Conservation (phyloP, 2,888 invertebrate genomes). For the Eutolmus rufibarbis region DNA sequence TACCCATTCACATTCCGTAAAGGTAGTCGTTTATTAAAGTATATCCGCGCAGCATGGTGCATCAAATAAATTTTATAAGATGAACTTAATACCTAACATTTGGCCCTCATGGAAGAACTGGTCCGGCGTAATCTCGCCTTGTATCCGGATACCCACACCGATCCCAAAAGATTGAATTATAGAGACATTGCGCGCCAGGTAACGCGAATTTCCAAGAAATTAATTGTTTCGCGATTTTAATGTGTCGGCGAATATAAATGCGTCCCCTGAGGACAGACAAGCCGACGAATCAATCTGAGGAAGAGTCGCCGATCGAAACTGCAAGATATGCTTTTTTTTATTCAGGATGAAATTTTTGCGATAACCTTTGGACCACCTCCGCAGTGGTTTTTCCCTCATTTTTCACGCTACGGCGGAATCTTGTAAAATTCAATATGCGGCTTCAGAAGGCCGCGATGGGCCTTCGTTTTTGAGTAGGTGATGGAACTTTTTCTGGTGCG, state of each 20-base stretch:
- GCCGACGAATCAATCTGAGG: background rate
- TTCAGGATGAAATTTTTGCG: background rate
- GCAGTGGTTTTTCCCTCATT: background rate
- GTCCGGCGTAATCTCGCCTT: background rate
- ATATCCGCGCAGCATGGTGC: background rate
- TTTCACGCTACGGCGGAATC: no score
- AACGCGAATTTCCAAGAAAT: background rate
- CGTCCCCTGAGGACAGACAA: background rate
- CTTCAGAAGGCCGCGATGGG: background rate
- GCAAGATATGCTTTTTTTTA: background rate
- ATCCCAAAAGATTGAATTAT: background rate
- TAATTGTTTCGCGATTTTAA: background rate
- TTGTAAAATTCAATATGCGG: background rate
- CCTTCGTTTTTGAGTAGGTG: background rate
- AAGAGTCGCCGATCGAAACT: background rate
- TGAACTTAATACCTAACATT: background rate
- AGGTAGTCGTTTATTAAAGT: background rate
- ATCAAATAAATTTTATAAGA: background rate
- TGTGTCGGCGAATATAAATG: no score
- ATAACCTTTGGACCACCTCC: background rate
- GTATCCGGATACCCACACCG: background rate
- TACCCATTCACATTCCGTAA: no score
- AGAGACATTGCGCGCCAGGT: background rate
- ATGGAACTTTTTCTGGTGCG: background rate
- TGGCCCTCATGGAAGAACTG: background rate